phyloP scores from a whole-genome alignment of 2,113 vertebrate genomes.

The Pardalotus punctatus region DNA sequence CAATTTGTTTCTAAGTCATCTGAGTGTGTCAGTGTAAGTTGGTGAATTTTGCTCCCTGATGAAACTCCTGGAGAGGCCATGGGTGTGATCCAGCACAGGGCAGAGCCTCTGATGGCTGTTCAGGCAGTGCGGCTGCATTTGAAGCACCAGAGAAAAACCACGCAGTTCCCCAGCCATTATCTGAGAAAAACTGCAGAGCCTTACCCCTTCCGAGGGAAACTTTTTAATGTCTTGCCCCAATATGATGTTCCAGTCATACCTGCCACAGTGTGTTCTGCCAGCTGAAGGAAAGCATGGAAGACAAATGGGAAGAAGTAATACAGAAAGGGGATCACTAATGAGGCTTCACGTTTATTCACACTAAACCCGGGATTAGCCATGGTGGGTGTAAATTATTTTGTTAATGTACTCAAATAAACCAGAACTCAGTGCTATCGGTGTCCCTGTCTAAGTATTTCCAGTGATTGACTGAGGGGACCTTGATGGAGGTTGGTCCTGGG shows the following conservation, averaged over 20 bases:
- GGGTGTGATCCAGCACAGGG: background rate
- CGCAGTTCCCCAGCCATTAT: background rate
- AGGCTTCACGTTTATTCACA: background rate
- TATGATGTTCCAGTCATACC: background rate
- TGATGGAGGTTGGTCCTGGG: background rate
- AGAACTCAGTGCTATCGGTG: background rate
- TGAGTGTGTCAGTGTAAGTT: background rate
- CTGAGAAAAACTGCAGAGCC: fast-evolving
- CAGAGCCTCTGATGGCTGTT: background rate
- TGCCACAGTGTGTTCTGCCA: background rate
- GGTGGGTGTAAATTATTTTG: background rate
- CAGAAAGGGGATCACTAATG: background rate
- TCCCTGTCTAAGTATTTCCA: background rate
- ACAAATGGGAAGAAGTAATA: background rate
- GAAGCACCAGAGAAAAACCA: background rate
- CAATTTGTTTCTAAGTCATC: background rate
- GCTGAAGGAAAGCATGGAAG: background rate
- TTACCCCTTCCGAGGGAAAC: background rate
- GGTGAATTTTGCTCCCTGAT: background rate
- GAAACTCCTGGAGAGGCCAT: background rate
- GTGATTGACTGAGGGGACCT: background rate
- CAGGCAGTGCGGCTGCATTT: background rate
- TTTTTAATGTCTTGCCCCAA: background rate
- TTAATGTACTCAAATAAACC: background rate
- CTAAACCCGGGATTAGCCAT: background rate